A percentile compares a stretch with the other conserved stretches of the same genome.
Conservation (phyloP, 2,888 invertebrate genomes). For the Neocrepidodera transversa region DNA sequence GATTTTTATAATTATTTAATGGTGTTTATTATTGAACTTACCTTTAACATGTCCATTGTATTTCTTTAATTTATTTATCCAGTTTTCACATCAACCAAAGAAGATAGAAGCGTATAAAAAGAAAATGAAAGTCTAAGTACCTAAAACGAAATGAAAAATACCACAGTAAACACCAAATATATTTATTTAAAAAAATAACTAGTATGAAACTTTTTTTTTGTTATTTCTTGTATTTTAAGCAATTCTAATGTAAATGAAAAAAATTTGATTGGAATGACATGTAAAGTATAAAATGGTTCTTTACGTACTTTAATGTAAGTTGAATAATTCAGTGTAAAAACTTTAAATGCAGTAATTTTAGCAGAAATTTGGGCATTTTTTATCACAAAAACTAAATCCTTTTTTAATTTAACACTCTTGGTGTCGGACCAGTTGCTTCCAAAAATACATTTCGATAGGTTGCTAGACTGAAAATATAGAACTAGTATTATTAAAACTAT, state of each 20-base stretch:
- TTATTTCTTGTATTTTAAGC: too few relatives aligned
- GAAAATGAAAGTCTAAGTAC: constrained; percentile 19
- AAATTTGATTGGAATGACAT: too few relatives aligned
- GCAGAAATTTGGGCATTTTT: constrained; percentile 17
- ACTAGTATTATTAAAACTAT: background rate
- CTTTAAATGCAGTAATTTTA: constrained; percentile 21
- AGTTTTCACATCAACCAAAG: too few relatives aligned
- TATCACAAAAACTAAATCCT: constrained; percentile 16
- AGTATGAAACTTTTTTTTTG: too few relatives aligned
- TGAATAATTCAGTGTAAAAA: constrained; percentile 18
- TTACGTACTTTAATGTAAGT: constrained; percentile 24
- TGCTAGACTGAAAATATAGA: constrained; percentile 8
- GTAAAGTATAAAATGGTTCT: too few relatives aligned
- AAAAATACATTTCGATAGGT: constrained; percentile 13
- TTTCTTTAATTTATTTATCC: too few relatives aligned
- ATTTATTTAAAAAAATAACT: background rate
- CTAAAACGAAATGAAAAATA: constrained; percentile 7
- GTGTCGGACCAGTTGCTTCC: constrained; percentile 23
- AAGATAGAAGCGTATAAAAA: constrained; percentile 17
- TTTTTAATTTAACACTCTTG: constrained; percentile 4
- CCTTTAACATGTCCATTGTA: too few relatives aligned
- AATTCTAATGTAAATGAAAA: too few relatives aligned
- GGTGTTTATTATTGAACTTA: too few relatives aligned
- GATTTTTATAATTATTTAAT: too few relatives aligned
- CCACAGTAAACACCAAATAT: background rate